Evolutionary conservation across 2,888 invertebrate genomes (phyloP), one percentile per base, ranked within the genome.

Genomic region (Amaurobius ferox): DNA sequence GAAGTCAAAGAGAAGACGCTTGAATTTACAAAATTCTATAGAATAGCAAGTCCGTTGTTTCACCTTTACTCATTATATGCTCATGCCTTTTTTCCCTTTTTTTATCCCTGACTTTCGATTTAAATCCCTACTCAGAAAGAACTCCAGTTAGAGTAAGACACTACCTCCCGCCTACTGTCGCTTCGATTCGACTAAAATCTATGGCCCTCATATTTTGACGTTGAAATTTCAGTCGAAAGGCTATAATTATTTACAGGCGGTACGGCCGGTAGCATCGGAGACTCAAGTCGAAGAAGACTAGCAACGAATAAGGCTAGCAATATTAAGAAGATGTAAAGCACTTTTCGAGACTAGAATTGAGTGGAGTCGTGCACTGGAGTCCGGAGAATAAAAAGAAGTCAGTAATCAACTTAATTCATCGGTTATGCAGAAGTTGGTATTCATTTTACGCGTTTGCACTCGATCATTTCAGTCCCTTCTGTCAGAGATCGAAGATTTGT

Each of bases 201-300:
- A 78, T 78, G 61, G 29, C 40, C 30, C 70, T 70, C 68, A 70
- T 78, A 78, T 78, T 62, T 78, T 78, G 61, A 62, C 55, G 62
- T 70, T 40, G 48, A 62, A 68, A 77, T 78, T 78, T 70, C 62
- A 35, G 29, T 29, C 29, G 40, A 77, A 68, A 77, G 77, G 67
- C 61, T 78, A 30, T 70, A 78, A 70, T 70, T 78, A 70, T 61
- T 62, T 78, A 39, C 29, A 62, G 61, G 39, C 40, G 70, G 67
- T 68, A 32, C 32, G 26, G 55, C 55, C 74, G 40, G 68, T 68
- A 68, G 68, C 68, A 28, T 11, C 11, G 26, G 44, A 1, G 30
- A 39, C 44, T 23, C 23, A 19, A 55, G 23, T 23, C 5, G 23
- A 55, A 55, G 3, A 55, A n/a, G n/a, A n/a, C n/a, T n/a, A n/a